Percentiles rank a stretch among this genome's conserved stretches.
phyloP scores from a whole-genome alignment of 2,888 invertebrate genomes.

The Drosophila peninsularis region DNA sequence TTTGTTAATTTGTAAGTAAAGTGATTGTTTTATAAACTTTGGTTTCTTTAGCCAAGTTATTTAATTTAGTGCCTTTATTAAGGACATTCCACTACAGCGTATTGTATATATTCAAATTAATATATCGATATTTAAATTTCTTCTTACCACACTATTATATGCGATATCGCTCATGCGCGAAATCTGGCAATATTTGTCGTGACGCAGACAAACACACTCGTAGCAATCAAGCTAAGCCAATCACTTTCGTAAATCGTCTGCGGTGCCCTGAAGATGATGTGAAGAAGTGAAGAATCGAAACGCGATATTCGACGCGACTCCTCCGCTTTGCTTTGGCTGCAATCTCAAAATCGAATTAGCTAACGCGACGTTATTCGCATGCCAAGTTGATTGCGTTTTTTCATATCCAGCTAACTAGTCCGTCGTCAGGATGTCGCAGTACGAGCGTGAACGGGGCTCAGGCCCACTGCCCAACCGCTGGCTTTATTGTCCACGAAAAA shows the following conservation, averaged over 20 bases:
- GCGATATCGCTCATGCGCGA: slow-evolving; percentile 5
- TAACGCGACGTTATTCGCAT: slow-evolving; percentile 1
- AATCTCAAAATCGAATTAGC: background rate
- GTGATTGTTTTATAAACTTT: background rate
- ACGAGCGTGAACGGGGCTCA: slow-evolving; percentile 78
- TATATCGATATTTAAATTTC: background rate
- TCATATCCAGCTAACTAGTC: slow-evolving; percentile 11
- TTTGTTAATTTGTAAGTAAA: background rate
- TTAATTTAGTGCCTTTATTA: background rate
- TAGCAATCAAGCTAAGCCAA: slow-evolving; percentile 31
- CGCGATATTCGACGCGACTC: slow-evolving; percentile 32
- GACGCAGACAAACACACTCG: slow-evolving; percentile 33
- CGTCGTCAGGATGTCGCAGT: slow-evolving; percentile 38
- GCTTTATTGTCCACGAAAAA: slow-evolving; percentile 94
- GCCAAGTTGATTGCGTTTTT: slow-evolving; percentile 10
- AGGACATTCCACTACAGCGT: background rate
- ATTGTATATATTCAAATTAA: background rate
- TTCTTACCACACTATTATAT: background rate
- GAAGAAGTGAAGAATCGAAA: slow-evolving; percentile 28
- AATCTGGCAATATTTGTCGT: slow-evolving; percentile 24
- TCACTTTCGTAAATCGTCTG: slow-evolving; percentile 33
- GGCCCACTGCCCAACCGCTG: slow-evolving; percentile 94
- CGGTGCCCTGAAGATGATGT: slow-evolving; percentile 32
- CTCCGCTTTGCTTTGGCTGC: slow-evolving; percentile 10
- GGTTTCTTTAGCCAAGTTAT: background rate